Conservation (phyloP, 2,113 vertebrate genomes). For the Hippocampus mohnikei region DNA sequence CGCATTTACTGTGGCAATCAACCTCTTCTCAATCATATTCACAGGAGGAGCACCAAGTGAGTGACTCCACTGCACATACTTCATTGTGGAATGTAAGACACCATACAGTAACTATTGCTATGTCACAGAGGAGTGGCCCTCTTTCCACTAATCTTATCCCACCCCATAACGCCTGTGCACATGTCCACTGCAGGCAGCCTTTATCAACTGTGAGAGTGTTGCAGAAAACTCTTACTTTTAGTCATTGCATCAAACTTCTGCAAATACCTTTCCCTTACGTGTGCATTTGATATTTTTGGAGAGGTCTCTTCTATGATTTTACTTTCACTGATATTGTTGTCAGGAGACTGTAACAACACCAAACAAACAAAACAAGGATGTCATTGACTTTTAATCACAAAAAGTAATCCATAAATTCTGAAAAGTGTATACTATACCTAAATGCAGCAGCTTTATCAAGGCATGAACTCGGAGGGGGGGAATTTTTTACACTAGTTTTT, state of each 20-base stretch:
- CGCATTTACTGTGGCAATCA: constrained; percentile 86
- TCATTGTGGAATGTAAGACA: constrained; percentile 21
- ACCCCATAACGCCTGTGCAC: constrained; percentile 6
- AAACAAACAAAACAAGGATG: too few relatives aligned
- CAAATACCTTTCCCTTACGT: too few relatives aligned
- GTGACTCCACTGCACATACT: constrained; percentile 49
- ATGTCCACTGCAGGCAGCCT: background rate
- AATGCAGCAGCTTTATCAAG: too few relatives aligned
- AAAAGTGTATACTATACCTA: background rate
- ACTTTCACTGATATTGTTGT: constrained; percentile 42
- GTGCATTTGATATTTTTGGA: too few relatives aligned
- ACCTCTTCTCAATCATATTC: constrained; percentile 94
- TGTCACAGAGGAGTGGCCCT: constrained; percentile 6
- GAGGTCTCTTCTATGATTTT: constrained; percentile 4
- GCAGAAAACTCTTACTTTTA: constrained; percentile 1
- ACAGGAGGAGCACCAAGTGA: constrained; percentile 89
- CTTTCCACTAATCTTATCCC: constrained; percentile 1
- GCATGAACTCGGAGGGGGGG: too few relatives aligned
- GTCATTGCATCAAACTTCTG: too few relatives aligned
- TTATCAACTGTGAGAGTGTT: background rate
- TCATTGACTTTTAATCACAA: background rate
- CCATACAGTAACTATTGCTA: constrained; percentile 18
- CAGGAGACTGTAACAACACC: background rate
- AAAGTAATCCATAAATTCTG: background rate
- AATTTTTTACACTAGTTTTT: background rate